phyloP scores from a whole-genome alignment of 2,113 vertebrate species.

The Sardina pilchardus region DNA sequence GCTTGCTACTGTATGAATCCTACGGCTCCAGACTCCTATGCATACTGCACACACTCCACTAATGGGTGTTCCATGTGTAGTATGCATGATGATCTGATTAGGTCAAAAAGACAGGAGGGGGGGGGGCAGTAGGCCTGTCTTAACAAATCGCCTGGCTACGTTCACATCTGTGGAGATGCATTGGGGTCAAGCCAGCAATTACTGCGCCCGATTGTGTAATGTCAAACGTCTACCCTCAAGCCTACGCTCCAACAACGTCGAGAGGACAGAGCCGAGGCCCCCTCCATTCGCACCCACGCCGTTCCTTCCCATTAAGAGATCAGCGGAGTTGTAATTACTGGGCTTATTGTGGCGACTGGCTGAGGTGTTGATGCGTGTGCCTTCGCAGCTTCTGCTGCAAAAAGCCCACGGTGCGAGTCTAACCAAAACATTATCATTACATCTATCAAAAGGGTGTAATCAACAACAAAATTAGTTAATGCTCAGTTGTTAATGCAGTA shows the following conservation, averaged over 20 bases:
- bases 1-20: too few relatives aligned
- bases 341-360: neutral
- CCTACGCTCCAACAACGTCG: neutral
- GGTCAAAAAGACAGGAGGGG: neutral
- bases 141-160: conserved; percentile 24
- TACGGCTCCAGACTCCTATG: too few relatives aligned
- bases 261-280: neutral
- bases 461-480: conserved; percentile 4
- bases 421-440: neutral
- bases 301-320: neutral
- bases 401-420: neutral
- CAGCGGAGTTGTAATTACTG: neutral
- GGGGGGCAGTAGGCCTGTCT: conserved; percentile 16
- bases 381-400: neutral
- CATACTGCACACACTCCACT: neutral
- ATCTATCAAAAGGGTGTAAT: neutral
- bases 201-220: conserved; percentile 25
- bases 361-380: neutral
- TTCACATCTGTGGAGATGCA: conserved; percentile 19
- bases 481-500: conserved; percentile 7
- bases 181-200: conserved; percentile 69
- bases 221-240: neutral
- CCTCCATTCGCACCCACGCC: neutral
- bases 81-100: conserved; percentile 30
- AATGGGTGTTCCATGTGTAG: neutral